Evolutionary conservation across 2,888 invertebrate species (phyloP), one percentile per base, ranked within the genome.

Genomic region (Drosophila antonietae): DNA sequence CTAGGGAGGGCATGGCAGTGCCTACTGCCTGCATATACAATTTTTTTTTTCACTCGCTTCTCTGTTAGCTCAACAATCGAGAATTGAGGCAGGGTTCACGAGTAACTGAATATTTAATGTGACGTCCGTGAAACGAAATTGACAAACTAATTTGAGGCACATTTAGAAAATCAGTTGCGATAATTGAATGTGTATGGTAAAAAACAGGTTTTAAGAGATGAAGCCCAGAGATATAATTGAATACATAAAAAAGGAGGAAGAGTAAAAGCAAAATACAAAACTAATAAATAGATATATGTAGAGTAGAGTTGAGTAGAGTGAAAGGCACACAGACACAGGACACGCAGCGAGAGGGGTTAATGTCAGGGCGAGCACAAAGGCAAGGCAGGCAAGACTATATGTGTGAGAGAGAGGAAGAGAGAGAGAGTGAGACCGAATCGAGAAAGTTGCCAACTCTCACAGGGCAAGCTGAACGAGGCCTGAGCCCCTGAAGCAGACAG

Each of bases 141-240:
- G 68, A 71, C 68, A 78, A 86, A 86, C 86, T 83, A 88, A 83
- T 83, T 83, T 80, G 67, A 69, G 41, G 62, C 47, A 18, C 43
- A 59, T 65, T 51, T 62, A 31, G 41, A 41, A 79, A 70, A 78
- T 67, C 47, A 57, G 59, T 64, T 65, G 64, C 23, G 61, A 47
- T 68, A 71, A 74, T 70, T 71, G 65, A 70, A 72, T 68, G 65
- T 70, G 68, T 44, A 63, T 59, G 47, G 20, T 18, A 49, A 80
- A n/a, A 82, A 85, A 80, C 83, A 43, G 66, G 80, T 82, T 83
- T 66, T 28, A 63, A 43, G 68, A 72, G 83, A 86, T 86, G 61
- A 65, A 74, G 58, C 68, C 53, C 60, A 31, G 49, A 69, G 79
- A 86, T 82, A 86, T 71, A 65, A 74, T 62, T 65, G 55, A 70